Percentiles rank a stretch among this genome's conserved stretches.
These are phyloP conservation scores for Parazoanthus swiftii DNA, from an alignment of 92 coral and sea anemone species.

Conservation along the genomic window DNA sequence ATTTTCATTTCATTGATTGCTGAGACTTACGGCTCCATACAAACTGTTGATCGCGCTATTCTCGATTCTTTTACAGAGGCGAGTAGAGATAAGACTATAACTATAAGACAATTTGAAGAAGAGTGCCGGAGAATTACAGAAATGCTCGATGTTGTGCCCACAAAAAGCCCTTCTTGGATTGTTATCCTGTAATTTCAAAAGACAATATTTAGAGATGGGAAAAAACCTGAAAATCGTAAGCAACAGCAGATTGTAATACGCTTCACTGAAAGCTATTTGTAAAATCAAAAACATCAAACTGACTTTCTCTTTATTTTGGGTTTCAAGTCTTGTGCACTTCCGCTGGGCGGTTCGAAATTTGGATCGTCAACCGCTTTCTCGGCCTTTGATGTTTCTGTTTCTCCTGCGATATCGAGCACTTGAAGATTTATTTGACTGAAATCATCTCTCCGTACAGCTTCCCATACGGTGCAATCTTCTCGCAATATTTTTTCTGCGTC, in stretches of 20 bases:
- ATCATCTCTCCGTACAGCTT: constrained; percentile 5
- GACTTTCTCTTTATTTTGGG: neutral
- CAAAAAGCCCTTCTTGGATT: constrained; percentile 42
- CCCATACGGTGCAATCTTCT: constrained; percentile 6
- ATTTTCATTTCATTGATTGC: neutral
- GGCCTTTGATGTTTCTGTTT: constrained; percentile 8
- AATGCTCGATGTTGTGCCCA: constrained; percentile 53
- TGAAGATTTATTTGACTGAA: constrained; percentile 2
- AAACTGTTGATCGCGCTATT: constrained; percentile 1
- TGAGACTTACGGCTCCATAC: neutral
- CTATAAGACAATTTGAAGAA: neutral
- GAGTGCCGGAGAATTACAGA: neutral
- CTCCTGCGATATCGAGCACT: constrained; percentile 2
- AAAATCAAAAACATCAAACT: neutral
- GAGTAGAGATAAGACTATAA: neutral
- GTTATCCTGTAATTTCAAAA: constrained; percentile 14
- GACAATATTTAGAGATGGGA: constrained; percentile 7
- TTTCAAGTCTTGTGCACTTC: neutral
- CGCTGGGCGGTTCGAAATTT: neutral
- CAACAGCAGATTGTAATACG: constrained; percentile 8
- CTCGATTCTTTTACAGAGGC: neutral
- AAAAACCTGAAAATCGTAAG: constrained; percentile 1
- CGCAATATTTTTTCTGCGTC: constrained; percentile 6
- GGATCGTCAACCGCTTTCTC: constrained; percentile 1
- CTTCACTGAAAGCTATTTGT: neutral